These are phyloP conservation scores for Stichopus horrens DNA, from an alignment of 53 echinoderm and acorn worm genomes.

Conservation along the genomic window DNA sequence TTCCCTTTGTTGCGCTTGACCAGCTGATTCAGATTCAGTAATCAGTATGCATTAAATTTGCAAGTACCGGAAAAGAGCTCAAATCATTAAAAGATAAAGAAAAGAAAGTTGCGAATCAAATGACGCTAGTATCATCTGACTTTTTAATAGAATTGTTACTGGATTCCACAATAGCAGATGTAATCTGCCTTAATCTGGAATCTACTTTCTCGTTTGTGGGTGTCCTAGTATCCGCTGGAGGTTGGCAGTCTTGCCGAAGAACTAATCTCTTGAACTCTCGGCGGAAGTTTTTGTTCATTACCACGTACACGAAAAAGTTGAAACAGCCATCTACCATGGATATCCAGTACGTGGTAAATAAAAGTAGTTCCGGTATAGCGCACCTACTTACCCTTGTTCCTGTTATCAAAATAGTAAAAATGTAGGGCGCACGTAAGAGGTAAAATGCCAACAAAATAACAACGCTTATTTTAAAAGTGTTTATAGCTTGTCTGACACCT, in stretches of 20 bases:
- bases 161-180: not conserved
- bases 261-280: constrained; percentile 37
- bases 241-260: not conserved
- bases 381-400: constrained; percentile 3
- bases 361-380: constrained; percentile 15
- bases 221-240: constrained; percentile 12
- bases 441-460: constrained; percentile 48
- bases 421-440: constrained; percentile 28
- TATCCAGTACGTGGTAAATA: constrained; percentile 29
- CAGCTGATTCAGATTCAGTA: no score
- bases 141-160: not conserved
- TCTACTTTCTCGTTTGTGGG: constrained; percentile 7
- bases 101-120: no score
- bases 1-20: no score
- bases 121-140: not conserved
- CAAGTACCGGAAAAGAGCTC: no score
- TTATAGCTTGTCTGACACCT: constrained; percentile 8
- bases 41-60: no score
- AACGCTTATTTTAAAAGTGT: constrained; percentile 11
- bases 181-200: not conserved
- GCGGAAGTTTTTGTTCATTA: constrained; percentile 48
- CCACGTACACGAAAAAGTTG: constrained; percentile 43
- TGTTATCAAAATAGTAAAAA: not conserved
- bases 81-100: no score
- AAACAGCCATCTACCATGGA: constrained; percentile 34